Percentiles rank a stretch among this genome's conserved stretches.
phyloP scores from a whole-genome alignment of 2,113 vertebrate genomes.

The Sylvilagus bachmani region DNA sequence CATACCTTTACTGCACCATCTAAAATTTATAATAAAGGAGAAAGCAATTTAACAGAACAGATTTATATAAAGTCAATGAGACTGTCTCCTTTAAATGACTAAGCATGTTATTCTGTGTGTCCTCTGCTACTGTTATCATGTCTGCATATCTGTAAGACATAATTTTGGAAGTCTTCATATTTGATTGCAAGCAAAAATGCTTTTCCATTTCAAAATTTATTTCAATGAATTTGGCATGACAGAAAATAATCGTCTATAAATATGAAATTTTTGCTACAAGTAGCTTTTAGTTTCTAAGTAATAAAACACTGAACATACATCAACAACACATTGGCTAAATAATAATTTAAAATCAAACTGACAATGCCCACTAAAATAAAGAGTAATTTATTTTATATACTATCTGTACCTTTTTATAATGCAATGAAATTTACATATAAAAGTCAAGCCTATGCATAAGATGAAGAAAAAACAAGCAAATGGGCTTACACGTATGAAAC shows the following conservation, averaged over 20 bases:
- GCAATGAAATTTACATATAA: not conserved
- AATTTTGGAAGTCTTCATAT: conserved; percentile 10
- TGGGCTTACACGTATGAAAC: not conserved
- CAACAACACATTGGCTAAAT: not conserved
- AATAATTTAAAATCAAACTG: not conserved
- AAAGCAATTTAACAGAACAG: conserved; percentile 8
- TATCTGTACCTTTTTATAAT: not conserved
- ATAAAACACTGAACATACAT: not conserved
- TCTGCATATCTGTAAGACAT: not conserved
- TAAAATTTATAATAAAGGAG: not conserved
- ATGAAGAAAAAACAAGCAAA: not conserved
- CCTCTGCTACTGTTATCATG: not conserved
- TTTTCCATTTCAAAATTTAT: conserved; percentile 19
- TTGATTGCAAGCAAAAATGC: not conserved
- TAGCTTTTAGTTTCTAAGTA: not conserved
- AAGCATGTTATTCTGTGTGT: not conserved
- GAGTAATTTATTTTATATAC: not conserved
- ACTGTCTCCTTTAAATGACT: not conserved
- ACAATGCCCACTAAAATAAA: not conserved
- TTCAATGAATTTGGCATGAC: conserved; percentile 33
- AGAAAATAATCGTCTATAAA: not conserved
- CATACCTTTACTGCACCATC: not conserved
- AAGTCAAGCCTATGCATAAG: conserved; percentile 41
- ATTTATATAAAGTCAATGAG: not conserved
- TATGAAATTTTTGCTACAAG: not conserved